Evolutionary conservation across 2,888 invertebrate species (phyloP), one percentile per base, ranked within the genome.

Genomic region (Caenorhabditis doughertyi): DNA sequence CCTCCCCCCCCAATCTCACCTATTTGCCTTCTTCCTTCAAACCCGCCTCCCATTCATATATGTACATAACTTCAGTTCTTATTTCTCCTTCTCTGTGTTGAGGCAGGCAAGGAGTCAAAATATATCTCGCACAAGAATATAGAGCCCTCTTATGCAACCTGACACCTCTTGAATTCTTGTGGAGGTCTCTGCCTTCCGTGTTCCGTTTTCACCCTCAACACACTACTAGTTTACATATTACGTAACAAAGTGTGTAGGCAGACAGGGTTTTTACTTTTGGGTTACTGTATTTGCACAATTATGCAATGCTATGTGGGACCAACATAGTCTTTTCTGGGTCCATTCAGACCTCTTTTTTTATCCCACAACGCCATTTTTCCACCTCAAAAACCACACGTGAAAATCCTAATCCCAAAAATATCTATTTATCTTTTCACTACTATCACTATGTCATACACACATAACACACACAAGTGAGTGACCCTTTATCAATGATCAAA

Each of bases 141-240:
- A 21, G 49, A 53, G 8, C 56, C 27, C 42, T 55, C 70, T 70
- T 72, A 51, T 67, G 76, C 56, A 76, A 76, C 76, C 58, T 67
- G 76, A 76, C 76, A 76, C 76, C 67, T 32, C 67, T 42, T 60
- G 65, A 74, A 74, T 74, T 74, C 21, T n/a, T n/a, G n/a, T n/a
- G n/a, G n/a, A n/a, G n/a, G n/a, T n/a, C n/a, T n/a, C n/a, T n/a
- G n/a, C 58, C 39, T 58, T 35, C 21, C 32, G 11, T 32, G 49
- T 56, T 39, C 58, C 18, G 18, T 23, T 58, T 58, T 16, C 25
- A 42, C 47, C 18, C 7, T 35, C 18, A 29, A 18, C 49, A 32
- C 25, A 42, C 47, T 29, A 47, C 58, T 55, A 29, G 39, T 58
- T 64, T 64, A 64, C 60, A 62, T 47, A 73, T 56, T 73, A 64